phyloP scores from a whole-genome alignment of 2,797 vertebrate genomes.

The Betta splendens region DNA sequence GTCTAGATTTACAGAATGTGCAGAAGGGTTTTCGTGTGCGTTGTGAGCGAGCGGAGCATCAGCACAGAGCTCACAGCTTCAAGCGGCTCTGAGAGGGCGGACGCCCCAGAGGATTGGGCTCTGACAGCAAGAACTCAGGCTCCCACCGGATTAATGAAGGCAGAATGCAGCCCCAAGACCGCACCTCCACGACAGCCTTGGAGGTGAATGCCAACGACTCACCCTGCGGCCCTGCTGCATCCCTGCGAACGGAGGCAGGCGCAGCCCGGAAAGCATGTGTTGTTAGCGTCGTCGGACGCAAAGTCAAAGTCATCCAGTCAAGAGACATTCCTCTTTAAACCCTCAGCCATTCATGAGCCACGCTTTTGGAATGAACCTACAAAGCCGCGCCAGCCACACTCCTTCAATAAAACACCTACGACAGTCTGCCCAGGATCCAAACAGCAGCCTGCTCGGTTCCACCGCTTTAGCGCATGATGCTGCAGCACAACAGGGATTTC shows the following conservation, averaged over 20 bases:
- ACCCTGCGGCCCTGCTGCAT: slow-evolving; percentile 11
- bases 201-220: slow-evolving; percentile 20
- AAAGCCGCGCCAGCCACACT: slow-evolving; percentile 41
- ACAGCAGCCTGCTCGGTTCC: slow-evolving; percentile 26
- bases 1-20: background rate
- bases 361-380: slow-evolving; percentile 45
- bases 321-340: slow-evolving; percentile 55
- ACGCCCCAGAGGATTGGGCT: slow-evolving; percentile 33
- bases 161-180: slow-evolving; percentile 22
- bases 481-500: slow-evolving; percentile 18
- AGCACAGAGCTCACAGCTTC: slow-evolving; percentile 27
- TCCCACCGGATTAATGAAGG: slow-evolving; percentile 17
- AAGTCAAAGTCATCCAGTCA: slow-evolving; percentile 51
- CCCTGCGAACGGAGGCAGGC: slow-evolving; percentile 38
- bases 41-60: slow-evolving; percentile 10
- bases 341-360: slow-evolving; percentile 45
- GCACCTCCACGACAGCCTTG: too few relatives aligned
- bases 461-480: slow-evolving; percentile 17
- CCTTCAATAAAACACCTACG: slow-evolving; percentile 60
- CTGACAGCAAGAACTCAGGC: slow-evolving; percentile 28
- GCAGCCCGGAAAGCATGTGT: slow-evolving; percentile 13
- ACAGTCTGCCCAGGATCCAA: slow-evolving; percentile 46
- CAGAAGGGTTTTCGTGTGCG: background rate
- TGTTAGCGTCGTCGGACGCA: slow-evolving; percentile 33
- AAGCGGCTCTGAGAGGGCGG: slow-evolving; percentile 28